Conservation (phyloP, 2,888 invertebrate species). For the Clitarchus hookeri region DNA sequence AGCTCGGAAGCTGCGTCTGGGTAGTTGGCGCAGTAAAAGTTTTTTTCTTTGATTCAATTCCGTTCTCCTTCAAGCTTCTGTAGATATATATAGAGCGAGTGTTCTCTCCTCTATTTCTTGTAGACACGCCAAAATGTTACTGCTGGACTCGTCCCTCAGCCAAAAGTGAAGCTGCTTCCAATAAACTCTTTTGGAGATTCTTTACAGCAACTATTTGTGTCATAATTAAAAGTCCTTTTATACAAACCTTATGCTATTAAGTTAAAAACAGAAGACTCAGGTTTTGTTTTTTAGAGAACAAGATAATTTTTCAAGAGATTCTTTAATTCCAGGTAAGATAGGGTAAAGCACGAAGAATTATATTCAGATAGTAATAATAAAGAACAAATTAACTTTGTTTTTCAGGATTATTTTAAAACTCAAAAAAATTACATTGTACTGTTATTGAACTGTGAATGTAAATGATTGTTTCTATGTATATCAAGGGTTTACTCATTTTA, state of each 20-base stretch:
- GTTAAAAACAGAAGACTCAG: neutral
- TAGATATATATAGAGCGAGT: neutral
- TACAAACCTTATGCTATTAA: neutral
- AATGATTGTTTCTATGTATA: too few species aligned
- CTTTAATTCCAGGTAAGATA: too few species aligned
- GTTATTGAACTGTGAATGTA: too few species aligned
- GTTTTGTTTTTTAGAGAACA: too few species aligned
- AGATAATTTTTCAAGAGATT: too few species aligned
- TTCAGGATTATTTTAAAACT: too few species aligned
- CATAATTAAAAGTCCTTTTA: neutral
- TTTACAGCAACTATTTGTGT: neutral
- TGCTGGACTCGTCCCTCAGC: neutral
- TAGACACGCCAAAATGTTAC: neutral
- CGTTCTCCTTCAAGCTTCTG: neutral
- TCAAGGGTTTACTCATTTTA: too few species aligned
- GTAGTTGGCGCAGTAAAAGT: neutral
- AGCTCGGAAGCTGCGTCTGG: neutral
- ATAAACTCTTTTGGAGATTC: neutral
- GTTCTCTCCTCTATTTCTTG: neutral
- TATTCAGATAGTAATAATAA: too few species aligned
- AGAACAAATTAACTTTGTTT: too few species aligned
- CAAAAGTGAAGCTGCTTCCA: neutral
- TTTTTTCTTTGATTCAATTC: neutral
- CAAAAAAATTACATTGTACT: too few species aligned
- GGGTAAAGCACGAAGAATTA: too few species aligned